phyloP scores from a whole-genome alignment of 2,797 vertebrate species.

The Hemitrygon akajei region DNA sequence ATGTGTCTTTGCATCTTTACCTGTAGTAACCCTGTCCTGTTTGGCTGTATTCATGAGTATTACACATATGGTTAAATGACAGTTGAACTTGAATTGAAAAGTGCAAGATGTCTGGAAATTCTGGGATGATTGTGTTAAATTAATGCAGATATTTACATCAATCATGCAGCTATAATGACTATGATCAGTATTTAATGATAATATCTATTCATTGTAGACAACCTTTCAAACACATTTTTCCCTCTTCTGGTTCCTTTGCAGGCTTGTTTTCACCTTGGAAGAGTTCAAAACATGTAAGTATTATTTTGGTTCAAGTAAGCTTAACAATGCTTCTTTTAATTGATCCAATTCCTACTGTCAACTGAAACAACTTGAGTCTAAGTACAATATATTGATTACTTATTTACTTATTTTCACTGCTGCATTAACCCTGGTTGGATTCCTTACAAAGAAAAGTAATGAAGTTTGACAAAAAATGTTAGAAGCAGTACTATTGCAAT shows the following conservation, averaged over 20 bases:
- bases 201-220: background rate
- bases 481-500: too few relatives aligned
- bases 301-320: slow-evolving; percentile 42
- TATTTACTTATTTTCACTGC: background rate
- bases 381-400: slow-evolving; percentile 14
- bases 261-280: slow-evolving; percentile 99
- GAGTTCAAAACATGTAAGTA: slow-evolving; percentile 92
- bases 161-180: background rate
- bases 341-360: background rate
- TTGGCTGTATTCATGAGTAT: too few relatives aligned
- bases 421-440: too few relatives aligned
- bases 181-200: background rate
- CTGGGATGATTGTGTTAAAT: background rate
- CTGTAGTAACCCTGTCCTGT: too few relatives aligned
- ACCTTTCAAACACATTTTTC: background rate
- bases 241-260: slow-evolving; percentile 73
- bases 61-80: too few relatives aligned
- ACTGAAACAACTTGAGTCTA: background rate
- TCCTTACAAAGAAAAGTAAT: too few relatives aligned
- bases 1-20: too few relatives aligned
- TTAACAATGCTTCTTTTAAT: slow-evolving; percentile 41
- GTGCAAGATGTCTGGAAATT: background rate
- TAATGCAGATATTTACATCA: background rate
- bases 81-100: too few relatives aligned
- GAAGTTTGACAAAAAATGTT: too few relatives aligned